Base-by-base conservation (phyloP, 2,797 vertebrate genomes). In the Takifugu rubripes region DNA sequence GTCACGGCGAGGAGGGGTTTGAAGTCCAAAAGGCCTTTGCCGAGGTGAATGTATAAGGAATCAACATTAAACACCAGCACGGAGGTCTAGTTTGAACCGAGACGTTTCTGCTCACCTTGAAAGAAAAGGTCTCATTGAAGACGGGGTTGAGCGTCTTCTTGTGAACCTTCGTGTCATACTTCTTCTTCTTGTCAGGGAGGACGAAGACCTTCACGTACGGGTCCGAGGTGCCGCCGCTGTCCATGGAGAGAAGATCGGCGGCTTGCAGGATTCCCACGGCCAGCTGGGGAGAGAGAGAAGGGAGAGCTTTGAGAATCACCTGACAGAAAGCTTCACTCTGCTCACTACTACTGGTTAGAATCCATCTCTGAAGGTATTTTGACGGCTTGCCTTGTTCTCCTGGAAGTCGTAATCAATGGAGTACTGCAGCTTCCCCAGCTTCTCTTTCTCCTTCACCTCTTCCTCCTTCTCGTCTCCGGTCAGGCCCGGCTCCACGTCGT, bases 111-210 rank as follows among this genome's bases (percentile, higher is more conserved):
- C 70, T 75, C 71, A 96, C 97, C 94, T 99, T 99, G 88, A 99
- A 99, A 75, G 83, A 88, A 70, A 99, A 99, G 25, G 94, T 94
- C 81, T 99, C 97, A 0, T 99, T 99, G 90, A 98, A 99, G 78
- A 93, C 92, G 0, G 97, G 97, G 70, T 98, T 99, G 54, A 99
- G 91, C 0, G 97, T 99, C 88, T 99, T 99, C 84, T 96, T 95
- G 79, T 98, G 97, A 54, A 99, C 96, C 86, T 99, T 99, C 68
- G 97, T 99, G 87, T 98, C 96, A 0, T 84, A 96, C 80, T 99
- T 98, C 69, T 99, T 98, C 88, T 99, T 99, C 89, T 99, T 98
- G 88, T 99, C 97, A 0, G 97, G 97, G 49, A 99, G 93, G 49
- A 98, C 91, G 59, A 93, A 97, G 70, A 99, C 92, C 76, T 96